Conservation (phyloP, 92 coral and sea anemone genomes). For the Palythoa caribaeorum region DNA sequence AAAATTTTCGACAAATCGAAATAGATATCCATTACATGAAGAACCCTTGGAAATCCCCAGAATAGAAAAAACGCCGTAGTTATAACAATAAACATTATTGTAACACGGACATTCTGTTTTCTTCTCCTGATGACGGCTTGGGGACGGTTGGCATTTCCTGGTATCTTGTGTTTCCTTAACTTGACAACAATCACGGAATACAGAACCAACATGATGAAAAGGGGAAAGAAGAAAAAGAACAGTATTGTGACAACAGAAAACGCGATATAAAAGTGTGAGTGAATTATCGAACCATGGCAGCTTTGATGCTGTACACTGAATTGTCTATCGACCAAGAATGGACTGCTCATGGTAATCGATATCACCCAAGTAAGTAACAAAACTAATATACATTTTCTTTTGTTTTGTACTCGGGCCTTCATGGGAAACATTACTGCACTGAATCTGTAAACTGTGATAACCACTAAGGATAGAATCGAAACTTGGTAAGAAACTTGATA, state of each 20-base stretch:
- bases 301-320: not conserved
- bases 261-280: not conserved
- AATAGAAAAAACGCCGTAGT: slow-evolving; percentile 3
- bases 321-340: not conserved
- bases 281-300: not conserved
- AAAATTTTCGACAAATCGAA: no score
- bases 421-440: not conserved
- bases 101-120: not conserved
- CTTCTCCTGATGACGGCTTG: slow-evolving; percentile 13
- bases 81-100: slow-evolving; percentile 2
- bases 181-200: no score
- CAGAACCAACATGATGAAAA: not conserved
- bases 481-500: not conserved
- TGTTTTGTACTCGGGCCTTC: slow-evolving; percentile 43
- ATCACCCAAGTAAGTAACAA: slow-evolving; percentile 36
- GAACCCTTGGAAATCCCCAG: not conserved
- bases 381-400: slow-evolving; percentile 21
- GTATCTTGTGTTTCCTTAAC: no score
- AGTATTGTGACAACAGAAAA: not conserved
- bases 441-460: slow-evolving; percentile 7
- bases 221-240: slow-evolving; percentile 13
- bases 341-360: slow-evolving; percentile 9
- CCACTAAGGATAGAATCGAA: slow-evolving; percentile 29
- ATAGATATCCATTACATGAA: not conserved
- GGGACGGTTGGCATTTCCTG: no score